Percentiles rank a stretch among this genome's conserved stretches.
phyloP scores from a whole-genome alignment of 2,113 vertebrate genomes.

The Dolichallabes microphthalmus region DNA sequence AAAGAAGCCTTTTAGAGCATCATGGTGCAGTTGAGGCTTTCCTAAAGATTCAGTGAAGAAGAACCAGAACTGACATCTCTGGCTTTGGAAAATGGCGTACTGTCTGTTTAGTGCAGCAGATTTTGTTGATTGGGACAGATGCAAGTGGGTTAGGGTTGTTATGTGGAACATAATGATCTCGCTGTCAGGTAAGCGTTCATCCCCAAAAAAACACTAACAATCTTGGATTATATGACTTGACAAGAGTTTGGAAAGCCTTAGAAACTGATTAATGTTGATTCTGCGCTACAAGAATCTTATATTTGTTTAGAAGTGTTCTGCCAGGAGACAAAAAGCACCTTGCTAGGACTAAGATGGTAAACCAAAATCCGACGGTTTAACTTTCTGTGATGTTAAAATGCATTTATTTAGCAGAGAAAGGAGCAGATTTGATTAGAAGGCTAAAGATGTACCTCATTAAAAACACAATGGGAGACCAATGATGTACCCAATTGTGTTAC shows the following conservation, averaged over 20 bases:
- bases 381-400: not conserved
- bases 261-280: not conserved
- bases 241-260: not conserved
- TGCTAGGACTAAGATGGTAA: not conserved
- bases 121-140: constrained; percentile 26
- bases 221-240: not conserved
- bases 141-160: constrained; percentile 17
- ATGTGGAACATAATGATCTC: constrained; percentile 8
- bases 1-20: too few species aligned
- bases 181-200: constrained; percentile 18
- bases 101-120: constrained; percentile 9
- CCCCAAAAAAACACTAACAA: not conserved
- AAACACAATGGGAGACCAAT: not conserved
- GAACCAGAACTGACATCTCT: not conserved
- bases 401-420: not conserved
- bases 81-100: not conserved
- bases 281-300: not conserved
- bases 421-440: not conserved
- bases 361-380: not conserved
- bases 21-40: not conserved
- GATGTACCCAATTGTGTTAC: not conserved
- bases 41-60: not conserved
- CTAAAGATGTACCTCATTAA: constrained; percentile 6
- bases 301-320: not conserved
- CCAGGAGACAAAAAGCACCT: not conserved